Evolutionary conservation across 1,140 invertebrate genomes (phyloP), one percentile per base, ranked within the genome.

Genomic region (Penaeus japonicus): DNA sequence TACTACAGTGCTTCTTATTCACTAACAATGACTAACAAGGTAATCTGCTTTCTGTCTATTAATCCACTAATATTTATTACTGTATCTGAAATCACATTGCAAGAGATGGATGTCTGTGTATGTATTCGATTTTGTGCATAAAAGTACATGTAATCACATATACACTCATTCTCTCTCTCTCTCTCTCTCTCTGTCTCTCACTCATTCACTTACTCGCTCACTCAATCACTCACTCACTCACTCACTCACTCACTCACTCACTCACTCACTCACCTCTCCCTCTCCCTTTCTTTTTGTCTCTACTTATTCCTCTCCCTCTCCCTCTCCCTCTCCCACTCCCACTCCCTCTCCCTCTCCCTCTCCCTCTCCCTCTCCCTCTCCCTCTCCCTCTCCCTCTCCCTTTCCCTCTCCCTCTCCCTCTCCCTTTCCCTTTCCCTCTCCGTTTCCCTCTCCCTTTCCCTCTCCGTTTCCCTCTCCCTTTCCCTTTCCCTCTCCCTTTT

Each of bases 231-330:
- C 77, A 47, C 54, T 53, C 77, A 32, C 22, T 30, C 27, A 20
- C 39, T 53, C 77, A 47, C 77, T 24, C 39, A 32, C 77, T 53
- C 32, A 3, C 35, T 53, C 77, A 32, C 32, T 22, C 77, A 32
- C 35, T 53, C 77, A 32, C 75, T 47, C 77, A 32, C 35, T 24
- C 18, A 3, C 35, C 73, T 77, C 73, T 77, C 73, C 32, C 73
- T 77, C 73, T 77, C 73, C 32, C 73, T 77, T 30, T 77, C 73
- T 77, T 30, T 77, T 30, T 77, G 27, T 77, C 73, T 77, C 73
- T 77, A 24, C 32, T 30, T 77, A 24, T 77, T 30, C 32, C 73
- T 77, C 77, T 79, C 77, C 47, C 77, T 79, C 77, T 79, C 35
- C 54, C 32, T 35, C 32, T 35, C 32, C 54, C 32, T 35, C 32